A percentile compares a stretch with the other conserved stretches of the same genome.
These are phyloP conservation scores for Oreochromis grahami DNA, from an alignment of 2,797 vertebrate genomes.

Conservation along the genomic window DNA sequence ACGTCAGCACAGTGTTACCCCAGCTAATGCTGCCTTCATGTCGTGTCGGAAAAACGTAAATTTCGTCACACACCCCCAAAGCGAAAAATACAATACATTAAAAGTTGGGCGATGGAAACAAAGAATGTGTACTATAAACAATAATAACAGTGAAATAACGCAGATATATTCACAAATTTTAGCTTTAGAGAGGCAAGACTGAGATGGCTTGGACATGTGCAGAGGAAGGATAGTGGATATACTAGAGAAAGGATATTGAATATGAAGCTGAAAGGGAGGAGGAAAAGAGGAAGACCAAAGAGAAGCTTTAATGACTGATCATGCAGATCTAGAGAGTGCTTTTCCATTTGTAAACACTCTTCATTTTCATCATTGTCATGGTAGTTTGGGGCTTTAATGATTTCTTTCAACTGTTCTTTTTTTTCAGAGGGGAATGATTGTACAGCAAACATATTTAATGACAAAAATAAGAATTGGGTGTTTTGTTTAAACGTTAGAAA, in stretches of 20 bases:
- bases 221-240: not conserved
- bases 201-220: not conserved
- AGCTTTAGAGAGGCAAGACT: not conserved
- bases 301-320: not conserved
- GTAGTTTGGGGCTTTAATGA: not conserved
- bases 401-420: not conserved
- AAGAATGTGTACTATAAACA: not conserved
- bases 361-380: not conserved
- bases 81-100: not conserved
- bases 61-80: not conserved
- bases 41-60: not conserved
- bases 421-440: not conserved
- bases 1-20: slow-evolving; percentile 78
- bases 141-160: not conserved
- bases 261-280: not conserved
- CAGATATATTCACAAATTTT: not conserved
- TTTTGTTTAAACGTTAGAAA: not conserved
- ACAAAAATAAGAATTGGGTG: not conserved
- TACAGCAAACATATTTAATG: not conserved
- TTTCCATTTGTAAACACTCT: not conserved
- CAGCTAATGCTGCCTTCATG: slow-evolving; percentile 23
- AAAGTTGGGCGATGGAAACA: not conserved
- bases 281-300: not conserved
- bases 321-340: not conserved
- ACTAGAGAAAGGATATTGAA: not conserved